Evolutionary conservation across 2,113 vertebrate species (phyloP).

Genomic region (Paralichthys olivaceus): DNA sequence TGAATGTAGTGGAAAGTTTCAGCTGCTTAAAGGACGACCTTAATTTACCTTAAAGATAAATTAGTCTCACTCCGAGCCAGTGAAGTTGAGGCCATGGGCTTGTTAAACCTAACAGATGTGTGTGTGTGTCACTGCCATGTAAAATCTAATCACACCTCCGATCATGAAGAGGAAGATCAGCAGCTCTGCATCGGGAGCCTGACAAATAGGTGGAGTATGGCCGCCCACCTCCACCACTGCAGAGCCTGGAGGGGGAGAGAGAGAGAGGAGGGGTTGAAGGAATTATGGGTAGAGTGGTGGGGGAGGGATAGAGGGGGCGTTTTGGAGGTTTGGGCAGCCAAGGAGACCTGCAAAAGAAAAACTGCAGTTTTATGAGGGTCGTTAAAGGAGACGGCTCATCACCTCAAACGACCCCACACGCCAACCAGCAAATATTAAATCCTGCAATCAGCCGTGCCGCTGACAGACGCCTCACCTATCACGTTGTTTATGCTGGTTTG

Average conservation of each 20-base stretch:
- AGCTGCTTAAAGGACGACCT: not conserved
- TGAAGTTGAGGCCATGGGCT: not conserved
- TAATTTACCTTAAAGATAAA: not conserved
- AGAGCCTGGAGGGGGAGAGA: not conserved
- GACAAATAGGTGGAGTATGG: slow-evolving; percentile 41
- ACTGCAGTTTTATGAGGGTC: slow-evolving; percentile 66
- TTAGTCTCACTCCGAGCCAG: not conserved
- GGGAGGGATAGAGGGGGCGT: not conserved
- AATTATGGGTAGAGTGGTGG: slow-evolving; percentile 30
- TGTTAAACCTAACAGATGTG: not conserved
- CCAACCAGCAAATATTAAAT: slow-evolving; percentile 68
- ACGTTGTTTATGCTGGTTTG: slow-evolving; percentile 71
- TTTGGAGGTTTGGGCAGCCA: slow-evolving; percentile 21
- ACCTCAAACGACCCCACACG: slow-evolving; percentile 66
- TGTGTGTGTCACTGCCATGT: slow-evolving; percentile 1
- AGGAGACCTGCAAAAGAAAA: slow-evolving; percentile 40
- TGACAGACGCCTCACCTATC: slow-evolving; percentile 65
- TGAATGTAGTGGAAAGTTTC: not conserved
- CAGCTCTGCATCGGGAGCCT: slow-evolving; percentile 7
- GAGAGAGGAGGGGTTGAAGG: not conserved
- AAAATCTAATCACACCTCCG: slow-evolving; percentile 41
- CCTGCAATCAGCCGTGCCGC: slow-evolving; percentile 61
- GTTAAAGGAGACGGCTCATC: slow-evolving; percentile 77
- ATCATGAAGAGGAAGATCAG: slow-evolving; percentile 40
- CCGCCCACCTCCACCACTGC: slow-evolving; percentile 36